These are phyloP conservation scores for Phorcus lineatus DNA, from an alignment of 2,888 invertebrate genomes.

Conservation along the genomic window DNA sequence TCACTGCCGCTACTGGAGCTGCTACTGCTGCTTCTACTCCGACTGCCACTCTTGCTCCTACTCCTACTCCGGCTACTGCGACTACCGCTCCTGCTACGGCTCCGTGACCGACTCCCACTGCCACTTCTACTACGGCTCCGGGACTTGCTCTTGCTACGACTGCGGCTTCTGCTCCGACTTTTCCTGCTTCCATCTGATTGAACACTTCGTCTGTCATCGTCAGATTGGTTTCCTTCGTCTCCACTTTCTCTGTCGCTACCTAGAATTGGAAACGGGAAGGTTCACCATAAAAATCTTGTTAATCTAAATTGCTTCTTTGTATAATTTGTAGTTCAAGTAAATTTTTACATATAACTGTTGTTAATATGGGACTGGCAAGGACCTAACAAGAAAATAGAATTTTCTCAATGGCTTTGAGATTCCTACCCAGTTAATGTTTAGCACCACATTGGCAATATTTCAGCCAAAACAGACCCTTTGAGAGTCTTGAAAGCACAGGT, in stretches of 20 bases:
- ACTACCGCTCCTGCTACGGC: conserved; percentile 44
- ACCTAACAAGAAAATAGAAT: too few species aligned
- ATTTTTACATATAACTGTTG: too few species aligned
- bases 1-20: conserved; percentile 45
- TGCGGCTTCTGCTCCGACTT: conserved; percentile 46
- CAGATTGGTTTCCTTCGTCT: conserved; percentile 30
- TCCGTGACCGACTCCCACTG: conserved; percentile 44
- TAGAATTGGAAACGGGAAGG: neutral
- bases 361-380: too few species aligned
- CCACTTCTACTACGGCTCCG: conserved; percentile 44
- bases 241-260: neutral
- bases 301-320: too few species aligned
- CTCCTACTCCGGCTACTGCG: conserved; percentile 45
- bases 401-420: too few species aligned
- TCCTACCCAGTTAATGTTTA: too few species aligned
- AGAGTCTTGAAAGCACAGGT: too few species aligned
- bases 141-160: conserved; percentile 40
- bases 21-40: conserved; percentile 48
- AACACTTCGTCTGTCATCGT: conserved; percentile 41
- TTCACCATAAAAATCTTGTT: neutral
- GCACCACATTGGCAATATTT: too few species aligned
- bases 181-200: conserved; percentile 46
- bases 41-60: conserved; percentile 38
- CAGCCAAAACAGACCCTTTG: too few species aligned
- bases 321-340: too few species aligned